Evolutionary conservation across 1,140 invertebrate genomes (phyloP).

Genomic region (Drosophila kohkoa): DNA sequence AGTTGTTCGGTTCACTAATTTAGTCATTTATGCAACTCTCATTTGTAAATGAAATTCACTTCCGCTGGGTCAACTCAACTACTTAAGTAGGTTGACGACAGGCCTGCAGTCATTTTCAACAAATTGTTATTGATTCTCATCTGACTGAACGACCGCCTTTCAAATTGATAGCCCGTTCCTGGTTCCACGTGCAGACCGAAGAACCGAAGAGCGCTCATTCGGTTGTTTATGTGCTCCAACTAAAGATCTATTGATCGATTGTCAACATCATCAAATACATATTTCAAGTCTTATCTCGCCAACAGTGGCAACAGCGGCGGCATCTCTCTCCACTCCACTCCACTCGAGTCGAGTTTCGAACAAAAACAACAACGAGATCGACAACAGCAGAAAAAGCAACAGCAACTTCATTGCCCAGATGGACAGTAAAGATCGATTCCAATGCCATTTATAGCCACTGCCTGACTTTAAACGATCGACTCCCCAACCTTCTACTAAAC

Average conservation of each 20-base stretch:
- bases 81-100: constrained; percentile 21
- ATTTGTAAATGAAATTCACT: constrained; percentile 50
- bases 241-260: constrained; percentile 74
- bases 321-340: constrained; percentile 11
- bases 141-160: constrained; percentile 71
- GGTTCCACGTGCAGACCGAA: constrained; percentile 45
- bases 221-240: constrained; percentile 64
- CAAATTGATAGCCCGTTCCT: constrained; percentile 60
- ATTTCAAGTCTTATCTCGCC: constrained; percentile 58
- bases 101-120: constrained; percentile 41
- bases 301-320: constrained; percentile 41
- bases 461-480: constrained; percentile 50
- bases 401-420: constrained; percentile 68
- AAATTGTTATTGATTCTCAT: constrained; percentile 78
- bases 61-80: constrained; percentile 45
- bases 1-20: constrained; percentile 39
- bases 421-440: constrained; percentile 62
- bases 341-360: too few species aligned
- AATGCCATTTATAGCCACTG: constrained; percentile 64
- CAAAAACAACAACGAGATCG: background rate
- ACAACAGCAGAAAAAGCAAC: constrained; percentile 30
- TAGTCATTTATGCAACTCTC: constrained; percentile 44
- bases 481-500: constrained; percentile 29
- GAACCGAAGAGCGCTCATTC: constrained; percentile 33
- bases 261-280: constrained; percentile 80